Base-by-base conservation (phyloP, 2,888 invertebrate species). In the Drosophila pseudotalamancana region DNA sequence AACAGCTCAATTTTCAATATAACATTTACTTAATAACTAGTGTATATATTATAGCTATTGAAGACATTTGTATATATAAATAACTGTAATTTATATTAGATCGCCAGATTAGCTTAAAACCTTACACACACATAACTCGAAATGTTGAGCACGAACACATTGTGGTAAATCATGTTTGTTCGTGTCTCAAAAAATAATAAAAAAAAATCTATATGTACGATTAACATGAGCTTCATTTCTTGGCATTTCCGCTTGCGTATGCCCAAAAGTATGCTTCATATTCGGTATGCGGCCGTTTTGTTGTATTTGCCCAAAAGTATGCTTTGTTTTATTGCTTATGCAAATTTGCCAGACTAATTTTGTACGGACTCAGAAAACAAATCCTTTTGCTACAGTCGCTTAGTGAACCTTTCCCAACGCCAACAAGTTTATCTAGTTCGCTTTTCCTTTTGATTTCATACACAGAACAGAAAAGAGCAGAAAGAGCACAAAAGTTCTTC, bases 291-390 rank as follows among this genome's bases (percentile, higher is more conserved):
- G 6, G 37, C 11, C 32, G 18, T 29, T 31, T 48, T 34, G 46
- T 14, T 27, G 19, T 61, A 32, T 42, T 48, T 32, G 6, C 6
- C 25, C 48, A 48, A 40, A 53, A 51, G 32, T 37, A 42, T 56
- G 62, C 59, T 67, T 76, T 83, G 68, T 59, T 76, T 67, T 80
- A 64, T 67, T 51, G 68, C 64, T 84, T 78, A 78, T 80, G 84
- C 70, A 78, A 78, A 84, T 83, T n/a, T 69, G 63, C 19, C 43
- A 39, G 21, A 68, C 84, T 78, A 83, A 78, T 78, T 77, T 80
- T 55, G 53, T 51, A 32, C 60, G 66, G 50, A 54, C 54, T 54
- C 42, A 18, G 19, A 50, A 19, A 37, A 43, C 54, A 83, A 78
- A 83, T 84, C 73, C 84, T 61, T 64, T 80, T 45, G 21, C 27